Conservation (phyloP, 2,113 vertebrate species). For the Mus pahari region DNA sequence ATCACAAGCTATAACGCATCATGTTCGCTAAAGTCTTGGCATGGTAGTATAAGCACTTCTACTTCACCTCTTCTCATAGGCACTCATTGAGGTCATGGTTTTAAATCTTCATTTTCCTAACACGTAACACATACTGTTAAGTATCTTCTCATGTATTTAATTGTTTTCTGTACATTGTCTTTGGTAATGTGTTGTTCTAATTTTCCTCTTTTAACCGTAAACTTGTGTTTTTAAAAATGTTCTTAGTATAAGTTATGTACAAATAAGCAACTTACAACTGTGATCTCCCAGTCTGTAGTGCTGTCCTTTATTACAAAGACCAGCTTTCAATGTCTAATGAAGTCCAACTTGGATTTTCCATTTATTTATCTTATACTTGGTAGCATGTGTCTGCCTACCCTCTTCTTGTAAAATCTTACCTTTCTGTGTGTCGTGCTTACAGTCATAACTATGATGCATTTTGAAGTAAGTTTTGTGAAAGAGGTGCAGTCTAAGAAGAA, state of each 20-base stretch:
- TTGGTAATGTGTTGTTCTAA: neutral
- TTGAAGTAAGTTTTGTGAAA: slow-evolving; percentile 4
- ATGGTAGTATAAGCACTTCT: neutral
- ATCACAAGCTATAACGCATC: neutral
- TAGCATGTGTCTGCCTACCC: neutral
- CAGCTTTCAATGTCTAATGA: neutral
- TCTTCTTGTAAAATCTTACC: too few species aligned
- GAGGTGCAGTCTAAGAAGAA: neutral
- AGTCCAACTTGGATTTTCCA: neutral
- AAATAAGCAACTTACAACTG: neutral
- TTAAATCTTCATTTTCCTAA: neutral
- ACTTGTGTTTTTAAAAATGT: neutral
- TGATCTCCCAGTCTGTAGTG: neutral
- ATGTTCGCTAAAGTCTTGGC: neutral
- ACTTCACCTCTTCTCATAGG: neutral
- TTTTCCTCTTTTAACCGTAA: neutral
- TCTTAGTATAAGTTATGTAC: neutral
- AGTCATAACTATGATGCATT: neutral
- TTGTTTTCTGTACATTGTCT: neutral
- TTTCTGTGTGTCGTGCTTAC: neutral
- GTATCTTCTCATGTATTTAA: neutral
- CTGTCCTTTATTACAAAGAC: neutral
- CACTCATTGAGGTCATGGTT: neutral
- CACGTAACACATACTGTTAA: neutral
- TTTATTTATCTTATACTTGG: neutral